Evolutionary conservation across 2,113 vertebrate species (phyloP).

Genomic region (Heteronetta atricapilla): DNA sequence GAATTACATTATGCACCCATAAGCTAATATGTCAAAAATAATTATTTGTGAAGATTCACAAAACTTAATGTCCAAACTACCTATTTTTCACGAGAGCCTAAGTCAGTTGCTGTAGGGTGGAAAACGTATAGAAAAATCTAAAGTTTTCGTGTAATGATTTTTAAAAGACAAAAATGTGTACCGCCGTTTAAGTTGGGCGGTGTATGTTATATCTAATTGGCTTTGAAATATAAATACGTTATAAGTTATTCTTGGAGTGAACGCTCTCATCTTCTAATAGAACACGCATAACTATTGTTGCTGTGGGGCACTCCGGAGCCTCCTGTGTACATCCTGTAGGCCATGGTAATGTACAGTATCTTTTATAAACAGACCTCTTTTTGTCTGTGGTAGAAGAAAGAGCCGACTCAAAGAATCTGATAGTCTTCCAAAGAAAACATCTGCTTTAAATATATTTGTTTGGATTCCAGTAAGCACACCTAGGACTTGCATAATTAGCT

Average conservation of each 20-base stretch:
- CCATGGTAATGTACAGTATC: neutral
- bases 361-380: slow-evolving; percentile 30
- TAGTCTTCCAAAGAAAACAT: slow-evolving; percentile 77
- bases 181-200: neutral
- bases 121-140: neutral
- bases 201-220: neutral
- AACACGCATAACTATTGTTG: neutral
- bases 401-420: slow-evolving; percentile 64
- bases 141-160: neutral
- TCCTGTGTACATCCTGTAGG: neutral
- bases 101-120: neutral
- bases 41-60: neutral
- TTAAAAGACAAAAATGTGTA: neutral
- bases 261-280: neutral
- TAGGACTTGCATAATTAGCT: slow-evolving; percentile 75
- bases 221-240: neutral
- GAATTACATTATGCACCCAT: neutral
- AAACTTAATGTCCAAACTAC: neutral
- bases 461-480: slow-evolving; percentile 70
- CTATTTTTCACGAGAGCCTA: neutral
- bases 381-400: slow-evolving; percentile 61
- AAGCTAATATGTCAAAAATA: neutral
- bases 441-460: slow-evolving; percentile 76
- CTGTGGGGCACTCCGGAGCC: neutral
- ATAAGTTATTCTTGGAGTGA: neutral